Base-by-base conservation (phyloP, 2,113 vertebrate species). In the Tetraodon nigroviridis region DNA sequence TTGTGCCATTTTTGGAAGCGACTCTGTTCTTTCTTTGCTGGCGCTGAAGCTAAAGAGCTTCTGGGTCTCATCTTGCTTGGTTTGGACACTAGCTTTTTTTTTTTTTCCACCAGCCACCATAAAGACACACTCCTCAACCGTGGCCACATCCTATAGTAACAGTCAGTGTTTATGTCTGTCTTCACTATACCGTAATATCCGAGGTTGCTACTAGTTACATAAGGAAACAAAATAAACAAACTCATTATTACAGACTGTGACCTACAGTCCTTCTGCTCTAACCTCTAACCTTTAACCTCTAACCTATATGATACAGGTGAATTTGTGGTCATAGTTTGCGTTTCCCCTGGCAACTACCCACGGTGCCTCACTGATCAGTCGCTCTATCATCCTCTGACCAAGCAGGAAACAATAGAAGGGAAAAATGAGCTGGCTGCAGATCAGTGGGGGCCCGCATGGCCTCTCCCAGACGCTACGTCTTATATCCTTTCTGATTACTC, bases 401-500 rank as follows among this genome's bases (percentile, higher is more conserved):
- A 67, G 62, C 49, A 80, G 55, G 70, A 79, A 80, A 84, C 75
- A 86, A 80, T 78, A 58, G 77, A 70, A 53, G 67, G 24, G 20
- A 86, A 86, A 80, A 87, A 86, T 82, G 76, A 73, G 67, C 73
- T 87, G 81, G 78, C 84, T 75, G 42, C 52, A 61, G 69, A 88
- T 87, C 85, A 85, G 74, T 83, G 40, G 59, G 50, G 53, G 51
- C 68, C 49, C 24, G 22, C 63, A 77, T 57, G 60, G 73, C 72
- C 54, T 77, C 70, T 66, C 64, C 67, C 64, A 86, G 87, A 87
- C 83, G 52, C 82, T 78, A 85, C 73, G 80, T 87, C 72, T 78
- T 80, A 67, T 83, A 87, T 85, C 78, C 81, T 82, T 67, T 82
- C 75, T 80, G 80, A 81, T 86, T 88, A 84, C 79, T 88, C 86